A percentile compares a stretch with the other conserved stretches of the same genome.
phyloP scores from a whole-genome alignment of 2,797 vertebrate species.

The Crenuchus spilurus region DNA sequence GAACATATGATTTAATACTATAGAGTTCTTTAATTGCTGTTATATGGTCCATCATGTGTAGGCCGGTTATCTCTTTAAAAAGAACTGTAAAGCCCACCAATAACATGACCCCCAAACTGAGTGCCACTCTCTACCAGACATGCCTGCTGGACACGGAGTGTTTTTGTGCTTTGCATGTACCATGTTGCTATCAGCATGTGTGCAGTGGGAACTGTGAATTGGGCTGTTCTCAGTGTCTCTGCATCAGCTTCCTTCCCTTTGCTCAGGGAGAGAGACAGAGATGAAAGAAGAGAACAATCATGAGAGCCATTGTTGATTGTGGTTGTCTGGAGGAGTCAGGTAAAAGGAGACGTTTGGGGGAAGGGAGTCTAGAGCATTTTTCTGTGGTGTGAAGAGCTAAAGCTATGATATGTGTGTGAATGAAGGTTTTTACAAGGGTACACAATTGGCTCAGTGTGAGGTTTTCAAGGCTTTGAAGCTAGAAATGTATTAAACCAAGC shows the following conservation, averaged over 20 bases:
- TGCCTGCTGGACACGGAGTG: neutral
- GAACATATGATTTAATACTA: neutral
- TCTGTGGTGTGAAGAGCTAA: neutral
- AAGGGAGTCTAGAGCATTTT: neutral
- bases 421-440: too few relatives aligned
- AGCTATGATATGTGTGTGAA: neutral
- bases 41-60: too few relatives aligned
- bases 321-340: neutral
- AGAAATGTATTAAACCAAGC: too few relatives aligned
- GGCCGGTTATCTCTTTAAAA: neutral
- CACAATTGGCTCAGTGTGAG: too few relatives aligned
- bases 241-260: slow-evolving; percentile 32
- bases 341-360: neutral
- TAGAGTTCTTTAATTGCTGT: too few relatives aligned
- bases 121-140: neutral
- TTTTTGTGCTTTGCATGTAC: slow-evolving; percentile 8
- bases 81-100: neutral
- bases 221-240: slow-evolving; percentile 32
- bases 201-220: slow-evolving; percentile 30
- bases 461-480: too few relatives aligned
- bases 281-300: slow-evolving; percentile 36
- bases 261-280: slow-evolving; percentile 17
- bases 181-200: slow-evolving; percentile 3
- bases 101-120: neutral
- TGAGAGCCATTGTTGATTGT: slow-evolving; percentile 31